These are phyloP conservation scores for Biston stratarius DNA, from an alignment of 2,888 invertebrate genomes.

Conservation along the genomic window DNA sequence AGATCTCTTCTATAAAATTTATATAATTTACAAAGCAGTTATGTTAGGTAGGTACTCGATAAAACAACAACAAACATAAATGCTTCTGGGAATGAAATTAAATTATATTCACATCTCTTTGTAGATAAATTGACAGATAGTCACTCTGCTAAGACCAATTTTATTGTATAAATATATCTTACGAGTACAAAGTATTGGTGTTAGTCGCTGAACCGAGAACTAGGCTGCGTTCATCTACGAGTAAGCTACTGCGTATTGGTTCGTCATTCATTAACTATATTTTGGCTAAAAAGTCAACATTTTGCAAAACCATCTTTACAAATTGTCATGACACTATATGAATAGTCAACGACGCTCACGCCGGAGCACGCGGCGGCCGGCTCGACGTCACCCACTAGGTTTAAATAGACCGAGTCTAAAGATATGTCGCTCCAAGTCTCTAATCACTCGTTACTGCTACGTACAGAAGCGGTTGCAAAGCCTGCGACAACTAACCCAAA, in stretches of 20 bases:
- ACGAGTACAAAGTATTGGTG: constrained; percentile 83
- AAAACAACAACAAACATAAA: constrained; percentile 81
- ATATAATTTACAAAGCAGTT: constrained; percentile 84
- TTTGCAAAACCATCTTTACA: constrained; percentile 83
- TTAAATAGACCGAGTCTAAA: constrained; percentile 54
- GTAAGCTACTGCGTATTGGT: constrained; percentile 86
- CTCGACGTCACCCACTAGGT: constrained; percentile 61
- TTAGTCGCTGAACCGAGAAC: constrained; percentile 83
- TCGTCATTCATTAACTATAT: constrained; percentile 84
- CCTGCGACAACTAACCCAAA: constrained; percentile 54
- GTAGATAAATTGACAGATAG: constrained; percentile 85
- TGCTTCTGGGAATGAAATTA: constrained; percentile 81
- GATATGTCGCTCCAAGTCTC: constrained; percentile 77
- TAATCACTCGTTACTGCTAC: constrained; percentile 63
- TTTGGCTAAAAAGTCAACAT: constrained; percentile 86
- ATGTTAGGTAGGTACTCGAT: constrained; percentile 65
- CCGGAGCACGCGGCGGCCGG: constrained; percentile 60
- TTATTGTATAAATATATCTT: constrained; percentile 82
- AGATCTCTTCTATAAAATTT: constrained; percentile 87
- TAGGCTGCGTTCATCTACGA: constrained; percentile 83
- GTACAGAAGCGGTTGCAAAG: constrained; percentile 66
- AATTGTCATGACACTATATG: constrained; percentile 85
- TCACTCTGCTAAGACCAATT: constrained; percentile 82
- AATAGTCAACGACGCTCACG: constrained; percentile 82
- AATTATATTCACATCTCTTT: constrained; percentile 69